These are phyloP conservation scores for Lasioglossum calceatum DNA, from an alignment of 2,888 invertebrate genomes.

Conservation along the genomic window DNA sequence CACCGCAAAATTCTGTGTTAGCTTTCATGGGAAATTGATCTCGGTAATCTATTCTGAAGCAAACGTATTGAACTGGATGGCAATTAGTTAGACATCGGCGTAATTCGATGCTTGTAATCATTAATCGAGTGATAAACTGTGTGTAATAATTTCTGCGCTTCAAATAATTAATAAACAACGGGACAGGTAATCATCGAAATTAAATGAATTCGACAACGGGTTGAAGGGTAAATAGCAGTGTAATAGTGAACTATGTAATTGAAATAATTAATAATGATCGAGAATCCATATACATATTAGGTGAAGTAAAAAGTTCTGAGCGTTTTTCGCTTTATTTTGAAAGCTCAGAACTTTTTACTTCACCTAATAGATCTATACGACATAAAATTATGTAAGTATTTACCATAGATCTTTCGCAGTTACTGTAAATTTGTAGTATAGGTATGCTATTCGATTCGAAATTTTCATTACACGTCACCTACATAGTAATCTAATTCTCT, in stretches of 20 bases:
- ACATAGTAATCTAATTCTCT: too few species aligned
- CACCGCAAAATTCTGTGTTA: background rate
- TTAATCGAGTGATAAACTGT: background rate
- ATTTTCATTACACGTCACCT: too few species aligned
- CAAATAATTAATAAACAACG: background rate
- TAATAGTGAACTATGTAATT: background rate
- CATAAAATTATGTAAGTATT: too few species aligned
- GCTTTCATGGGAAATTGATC: background rate
- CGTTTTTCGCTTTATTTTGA: too few species aligned
- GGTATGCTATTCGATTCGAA: too few species aligned
- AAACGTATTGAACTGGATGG: background rate
- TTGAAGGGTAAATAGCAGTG: background rate
- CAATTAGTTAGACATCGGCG: background rate
- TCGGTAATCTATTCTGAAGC: background rate
- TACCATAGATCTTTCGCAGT: too few species aligned
- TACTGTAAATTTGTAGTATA: too few species aligned
- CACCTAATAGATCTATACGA: background rate
- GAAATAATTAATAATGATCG: background rate
- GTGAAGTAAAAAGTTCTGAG: too few species aligned
- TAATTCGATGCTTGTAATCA: background rate
- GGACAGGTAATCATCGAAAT: background rate
- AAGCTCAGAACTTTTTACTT: too few species aligned
- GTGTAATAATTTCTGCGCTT: background rate
- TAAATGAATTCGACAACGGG: background rate
- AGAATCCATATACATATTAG: background rate